Evolutionary conservation across 2,797 vertebrate species (phyloP), one percentile per base, ranked within the genome.

Genomic region (Borostomias antarcticus): DNA sequence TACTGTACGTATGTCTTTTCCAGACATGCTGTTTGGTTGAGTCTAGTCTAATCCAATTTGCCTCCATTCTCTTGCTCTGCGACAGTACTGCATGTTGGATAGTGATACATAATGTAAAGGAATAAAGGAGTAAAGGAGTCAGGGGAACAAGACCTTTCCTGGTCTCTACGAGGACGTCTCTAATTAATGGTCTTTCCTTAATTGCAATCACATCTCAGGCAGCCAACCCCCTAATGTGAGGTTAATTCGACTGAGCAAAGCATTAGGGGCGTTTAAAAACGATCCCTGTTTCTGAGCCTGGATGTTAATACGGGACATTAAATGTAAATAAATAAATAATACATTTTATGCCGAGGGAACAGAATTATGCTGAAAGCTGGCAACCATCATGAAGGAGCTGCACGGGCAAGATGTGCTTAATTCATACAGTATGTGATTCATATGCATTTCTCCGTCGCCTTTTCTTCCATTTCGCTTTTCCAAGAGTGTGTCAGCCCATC

Each of bases 101-200:
- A 10, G 5, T 2, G 9, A 5, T 45, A 17, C n/a, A 35, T 21
- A 7, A 25, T 40, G 10, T 10, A 26, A 67, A 15, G 17, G 21
- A 58, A 47, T 30, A 56, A 43, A 62, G n/a, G 65, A 68, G 15
- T 15, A 53, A 3, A 64, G 15, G 13, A 13, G 10, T 32, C 29
- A 21, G 28, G 6, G 13, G 25, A 35, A 60, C 53, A 47, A 54
- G 29, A 52, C 64, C 62, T 26, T 59, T 35, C 57, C 43, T 19
- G n/a, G n/a, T n/a, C n/a, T n/a, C n/a, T n/a, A n/a, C n/a, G n/a
- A n/a, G n/a, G n/a, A n/a, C n/a, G n/a, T 53, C 32, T 2, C 30
- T 72, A 51, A 71, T 79, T 60, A 63, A 45, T 6, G 6, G 13
- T 45, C 5, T 33, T 13, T 62, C 47, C 64, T 74, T 72, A 53